These are phyloP conservation scores for Malacosoma neustria DNA, from an alignment of 2,888 invertebrate species.

Conservation along the genomic window DNA sequence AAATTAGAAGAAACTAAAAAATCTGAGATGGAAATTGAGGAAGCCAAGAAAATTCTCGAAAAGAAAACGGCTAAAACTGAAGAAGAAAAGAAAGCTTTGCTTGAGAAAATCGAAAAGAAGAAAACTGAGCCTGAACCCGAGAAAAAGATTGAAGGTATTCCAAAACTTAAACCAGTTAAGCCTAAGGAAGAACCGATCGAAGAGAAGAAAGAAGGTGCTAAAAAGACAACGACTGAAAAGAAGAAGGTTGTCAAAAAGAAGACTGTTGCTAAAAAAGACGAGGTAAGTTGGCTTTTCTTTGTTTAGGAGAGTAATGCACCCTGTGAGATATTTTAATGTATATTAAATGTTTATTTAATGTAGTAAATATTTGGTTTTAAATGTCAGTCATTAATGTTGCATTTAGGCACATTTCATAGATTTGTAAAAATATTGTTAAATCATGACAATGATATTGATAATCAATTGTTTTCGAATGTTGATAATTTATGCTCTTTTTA, in stretches of 20 bases:
- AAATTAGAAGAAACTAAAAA: slow-evolving; percentile 46
- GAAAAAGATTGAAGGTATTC: slow-evolving; percentile 76
- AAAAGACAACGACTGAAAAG: slow-evolving; percentile 63
- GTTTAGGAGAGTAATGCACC: slow-evolving; percentile 3
- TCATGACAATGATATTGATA: not conserved
- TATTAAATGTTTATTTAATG: not conserved
- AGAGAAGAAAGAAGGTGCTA: slow-evolving; percentile 54
- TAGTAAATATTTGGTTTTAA: not conserved
- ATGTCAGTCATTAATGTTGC: not conserved
- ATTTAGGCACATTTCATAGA: not conserved
- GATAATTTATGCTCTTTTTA: too few relatives aligned
- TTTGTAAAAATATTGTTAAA: too few relatives aligned
- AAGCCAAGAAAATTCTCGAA: slow-evolving; percentile 59
- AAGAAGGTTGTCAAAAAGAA: slow-evolving; percentile 68
- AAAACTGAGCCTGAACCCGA: slow-evolving; percentile 67
- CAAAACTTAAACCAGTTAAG: slow-evolving; percentile 73
- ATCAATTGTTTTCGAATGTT: slow-evolving; percentile 4
- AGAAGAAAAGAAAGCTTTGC: slow-evolving; percentile 63
- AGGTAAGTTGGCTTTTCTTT: slow-evolving; percentile 41
- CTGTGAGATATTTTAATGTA: not conserved
- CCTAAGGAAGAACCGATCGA: slow-evolving; percentile 64
- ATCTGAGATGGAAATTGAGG: slow-evolving; percentile 57
- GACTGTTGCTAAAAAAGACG: slow-evolving; percentile 61
- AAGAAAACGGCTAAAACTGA: slow-evolving; percentile 66
- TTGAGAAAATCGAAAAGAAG: slow-evolving; percentile 68